phyloP scores from a whole-genome alignment of 2,888 invertebrate species.

The Rutpela maculata region DNA sequence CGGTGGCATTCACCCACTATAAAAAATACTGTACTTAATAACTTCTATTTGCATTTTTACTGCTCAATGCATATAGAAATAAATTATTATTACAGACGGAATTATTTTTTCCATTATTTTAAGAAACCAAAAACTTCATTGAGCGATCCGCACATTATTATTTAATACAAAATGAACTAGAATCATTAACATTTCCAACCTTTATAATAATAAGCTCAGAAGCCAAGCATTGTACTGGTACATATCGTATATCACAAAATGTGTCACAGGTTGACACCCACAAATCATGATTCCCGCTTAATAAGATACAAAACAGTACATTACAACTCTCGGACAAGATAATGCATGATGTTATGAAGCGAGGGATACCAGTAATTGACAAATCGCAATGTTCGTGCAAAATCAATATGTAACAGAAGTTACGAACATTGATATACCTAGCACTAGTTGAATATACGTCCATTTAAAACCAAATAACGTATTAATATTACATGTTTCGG shows the following conservation, averaged over 20 bases:
- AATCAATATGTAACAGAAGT: constrained; percentile 25
- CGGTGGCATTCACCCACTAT: no score
- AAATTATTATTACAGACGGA: no score
- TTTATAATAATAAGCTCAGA: neutral
- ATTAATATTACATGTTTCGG: neutral
- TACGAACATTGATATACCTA: constrained; percentile 20
- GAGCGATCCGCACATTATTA: no score
- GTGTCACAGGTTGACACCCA: neutral
- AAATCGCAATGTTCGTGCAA: constrained; percentile 26
- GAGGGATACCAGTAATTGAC: constrained; percentile 28
- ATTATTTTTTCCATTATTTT: no score
- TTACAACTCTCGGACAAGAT: constrained; percentile 23
- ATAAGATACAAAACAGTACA: constrained; percentile 18
- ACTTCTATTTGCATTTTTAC: no score
- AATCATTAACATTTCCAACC: no score
- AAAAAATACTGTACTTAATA: no score
- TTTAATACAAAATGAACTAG: no score
- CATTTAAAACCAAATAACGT: constrained; percentile 18
- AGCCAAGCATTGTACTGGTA: neutral
- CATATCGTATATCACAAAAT: neutral
- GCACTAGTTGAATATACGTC: constrained; percentile 12
- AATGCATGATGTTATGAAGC: constrained; percentile 23
- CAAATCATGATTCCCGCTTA: constrained; percentile 10
- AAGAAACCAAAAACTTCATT: no score
- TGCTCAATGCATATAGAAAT: no score